Evolutionary conservation across 2,797 vertebrate species (phyloP).

Genomic region (Brotula barbata): DNA sequence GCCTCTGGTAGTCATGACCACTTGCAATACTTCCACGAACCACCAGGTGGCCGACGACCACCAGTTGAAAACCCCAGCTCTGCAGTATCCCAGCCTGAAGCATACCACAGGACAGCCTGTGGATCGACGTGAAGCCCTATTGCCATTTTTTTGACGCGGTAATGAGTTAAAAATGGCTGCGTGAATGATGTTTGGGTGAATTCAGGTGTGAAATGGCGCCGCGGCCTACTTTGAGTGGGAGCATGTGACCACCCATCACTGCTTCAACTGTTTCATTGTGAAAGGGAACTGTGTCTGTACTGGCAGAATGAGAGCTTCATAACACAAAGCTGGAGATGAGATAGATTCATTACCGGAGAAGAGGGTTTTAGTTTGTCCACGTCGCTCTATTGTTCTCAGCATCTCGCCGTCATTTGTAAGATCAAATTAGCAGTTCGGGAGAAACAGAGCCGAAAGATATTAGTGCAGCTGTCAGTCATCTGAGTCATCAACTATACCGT

Average conservation of each 20-base stretch:
- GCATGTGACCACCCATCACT: constrained; percentile 22
- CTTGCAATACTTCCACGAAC: too few species aligned
- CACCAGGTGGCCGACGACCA: too few species aligned
- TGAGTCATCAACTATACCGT: constrained; percentile 50
- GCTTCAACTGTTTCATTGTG: constrained; percentile 7
- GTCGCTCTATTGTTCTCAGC: background rate
- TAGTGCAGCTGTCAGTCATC: constrained; percentile 47
- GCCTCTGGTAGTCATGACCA: too few species aligned
- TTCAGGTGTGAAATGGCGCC: too few species aligned
- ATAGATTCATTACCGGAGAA: background rate
- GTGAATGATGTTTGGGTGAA: too few species aligned
- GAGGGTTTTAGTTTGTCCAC: background rate
- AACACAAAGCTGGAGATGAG: constrained; percentile 6
- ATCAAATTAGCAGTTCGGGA: constrained; percentile 21
- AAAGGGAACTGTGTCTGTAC: constrained; percentile 28
- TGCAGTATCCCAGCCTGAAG: too few species aligned
- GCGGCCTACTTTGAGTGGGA: constrained; percentile 35
- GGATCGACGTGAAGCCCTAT: constrained; percentile 4
- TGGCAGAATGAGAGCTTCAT: background rate
- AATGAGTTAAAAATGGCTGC: constrained; percentile 6
- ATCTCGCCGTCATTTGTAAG: too few species aligned
- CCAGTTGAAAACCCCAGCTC: too few species aligned
- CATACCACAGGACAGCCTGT: too few species aligned
- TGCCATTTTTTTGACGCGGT: too few species aligned
- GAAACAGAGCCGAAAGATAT: constrained; percentile 39